Percentiles rank a stretch among this genome's conserved stretches.
Evolutionary conservation across 2,113 vertebrate species (phyloP).

Genomic region (Phrynosoma platyrhinos): DNA sequence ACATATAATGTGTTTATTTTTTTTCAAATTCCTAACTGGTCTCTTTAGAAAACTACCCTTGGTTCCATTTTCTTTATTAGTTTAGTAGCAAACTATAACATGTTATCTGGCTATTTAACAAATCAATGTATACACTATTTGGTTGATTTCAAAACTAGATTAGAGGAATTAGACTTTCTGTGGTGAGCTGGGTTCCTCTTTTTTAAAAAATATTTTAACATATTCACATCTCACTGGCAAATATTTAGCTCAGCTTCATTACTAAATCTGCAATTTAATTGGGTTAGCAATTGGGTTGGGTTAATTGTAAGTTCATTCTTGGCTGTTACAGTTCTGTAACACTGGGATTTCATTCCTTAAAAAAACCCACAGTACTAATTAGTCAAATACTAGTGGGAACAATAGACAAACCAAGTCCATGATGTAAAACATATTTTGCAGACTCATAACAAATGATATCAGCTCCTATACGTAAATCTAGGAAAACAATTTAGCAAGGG

Average conservation of each 20-base stretch:
- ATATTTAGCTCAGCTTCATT: slow-evolving; percentile 13
- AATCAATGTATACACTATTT: neutral
- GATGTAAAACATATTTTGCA: neutral
- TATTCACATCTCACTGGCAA: neutral
- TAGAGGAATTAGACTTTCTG: neutral
- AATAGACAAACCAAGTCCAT: neutral
- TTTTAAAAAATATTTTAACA: neutral
- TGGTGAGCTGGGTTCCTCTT: neutral
- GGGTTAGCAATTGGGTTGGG: slow-evolving; percentile 29
- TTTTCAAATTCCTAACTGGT: neutral
- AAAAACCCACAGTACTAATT: slow-evolving; percentile 15
- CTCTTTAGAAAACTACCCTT: neutral
- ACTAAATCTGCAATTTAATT: slow-evolving; percentile 28
- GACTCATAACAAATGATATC: neutral
- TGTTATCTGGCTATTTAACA: neutral
- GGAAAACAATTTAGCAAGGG: neutral
- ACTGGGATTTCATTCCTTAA: neutral
- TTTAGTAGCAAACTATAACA: neutral
- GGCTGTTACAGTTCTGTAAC: neutral
- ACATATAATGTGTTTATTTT: too few species aligned
- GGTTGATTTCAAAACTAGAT: neutral
- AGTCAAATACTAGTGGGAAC: slow-evolving; percentile 19
- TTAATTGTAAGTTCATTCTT: slow-evolving; percentile 29
- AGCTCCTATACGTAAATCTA: neutral
- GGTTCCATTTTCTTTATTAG: neutral